Evolutionary conservation across 1,140 invertebrate species (phyloP), one percentile per base, ranked within the genome.

Genomic region (Philotrypesis tridentata): DNA sequence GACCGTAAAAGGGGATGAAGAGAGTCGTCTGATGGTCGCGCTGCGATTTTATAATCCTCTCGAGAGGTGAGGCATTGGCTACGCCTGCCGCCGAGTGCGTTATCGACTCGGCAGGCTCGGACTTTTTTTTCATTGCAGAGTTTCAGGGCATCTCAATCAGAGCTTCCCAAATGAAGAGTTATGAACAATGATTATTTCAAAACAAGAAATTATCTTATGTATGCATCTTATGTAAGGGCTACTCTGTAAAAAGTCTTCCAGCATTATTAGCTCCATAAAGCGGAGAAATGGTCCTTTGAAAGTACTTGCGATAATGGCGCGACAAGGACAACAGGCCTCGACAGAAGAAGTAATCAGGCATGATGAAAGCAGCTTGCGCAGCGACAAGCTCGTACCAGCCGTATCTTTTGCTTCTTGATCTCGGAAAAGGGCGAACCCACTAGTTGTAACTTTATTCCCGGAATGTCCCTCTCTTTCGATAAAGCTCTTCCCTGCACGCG

Each of bases 351-450:
- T 85, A 87, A 87, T 85, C 84, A 85, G 83, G 82, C 70, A 84
- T 87, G 84, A 87, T 85, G 85, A 85, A 87, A 87, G 85, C 82
- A 25, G 25, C 17, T n/a, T n/a, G n/a, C n/a, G n/a, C 21, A 72
- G 40, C 17, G 25, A 63, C 37, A n/a, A 79, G 68, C 25, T 23
- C 17, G 17, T n/a, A n/a, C 60, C 27, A 37, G n/a, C 65, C 37
- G 67, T 72, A 82, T 82, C 75, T 73, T 67, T 43, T 31, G 21
- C 75, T 43, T 63, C 75, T 82, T 67, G 37, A 65, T 78, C 81
- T 77, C 71, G 21, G 31, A 23, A 70, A 75, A 61, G 63, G 48
- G 61, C 25, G 33, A 67, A 14, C 65, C 40, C 29, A 43, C 61
- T 29, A 48, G 68, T 73, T 12, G 67, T 78, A 79, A 78, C 75